A percentile compares a stretch with the other conserved stretches of the same genome.
Conservation (phyloP, 2,888 invertebrate genomes). For the Pterostichus madidus region DNA sequence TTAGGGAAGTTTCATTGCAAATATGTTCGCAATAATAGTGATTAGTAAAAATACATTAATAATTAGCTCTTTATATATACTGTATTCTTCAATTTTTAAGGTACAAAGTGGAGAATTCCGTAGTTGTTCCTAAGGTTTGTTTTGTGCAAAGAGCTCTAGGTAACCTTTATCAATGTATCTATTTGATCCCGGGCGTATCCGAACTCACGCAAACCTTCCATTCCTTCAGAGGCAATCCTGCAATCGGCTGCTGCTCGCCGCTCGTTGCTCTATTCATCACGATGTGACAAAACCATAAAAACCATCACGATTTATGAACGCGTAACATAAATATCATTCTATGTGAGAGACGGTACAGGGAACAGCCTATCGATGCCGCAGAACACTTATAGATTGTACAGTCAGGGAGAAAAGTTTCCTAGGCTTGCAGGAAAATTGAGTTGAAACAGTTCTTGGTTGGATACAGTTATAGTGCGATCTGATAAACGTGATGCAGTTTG, state of each 20-base stretch:
- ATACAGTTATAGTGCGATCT: slow-evolving; percentile 30
- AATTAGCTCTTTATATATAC: too few species aligned
- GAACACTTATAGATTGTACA: slow-evolving; percentile 30
- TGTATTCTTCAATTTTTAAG: too few species aligned
- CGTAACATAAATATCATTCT: slow-evolving; percentile 57
- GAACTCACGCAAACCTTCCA: slow-evolving; percentile 36
- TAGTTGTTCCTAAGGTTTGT: neutral
- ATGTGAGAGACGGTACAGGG: slow-evolving; percentile 33
- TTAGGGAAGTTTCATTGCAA: too few species aligned
- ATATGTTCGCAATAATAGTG: too few species aligned
- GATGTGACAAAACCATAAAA: slow-evolving; percentile 60
- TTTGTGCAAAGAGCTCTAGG: neutral
- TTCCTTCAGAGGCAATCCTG: slow-evolving; percentile 32
- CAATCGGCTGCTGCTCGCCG: slow-evolving; percentile 11
- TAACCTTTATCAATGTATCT: slow-evolving; percentile 45
- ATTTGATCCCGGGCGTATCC: slow-evolving; percentile 26
- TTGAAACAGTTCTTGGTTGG: slow-evolving; percentile 8
- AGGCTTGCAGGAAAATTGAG: neutral
- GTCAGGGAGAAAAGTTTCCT: neutral
- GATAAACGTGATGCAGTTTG: slow-evolving; percentile 10
- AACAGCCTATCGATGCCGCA: slow-evolving; percentile 13
- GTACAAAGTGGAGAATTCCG: too few species aligned
- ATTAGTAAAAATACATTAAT: too few species aligned
- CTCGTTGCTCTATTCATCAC: slow-evolving; percentile 58
- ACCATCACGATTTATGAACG: slow-evolving; percentile 55